Evolutionary conservation across 2,888 invertebrate genomes (phyloP), one percentile per base, ranked within the genome.

Genomic region (Odontocolon sp.): DNA sequence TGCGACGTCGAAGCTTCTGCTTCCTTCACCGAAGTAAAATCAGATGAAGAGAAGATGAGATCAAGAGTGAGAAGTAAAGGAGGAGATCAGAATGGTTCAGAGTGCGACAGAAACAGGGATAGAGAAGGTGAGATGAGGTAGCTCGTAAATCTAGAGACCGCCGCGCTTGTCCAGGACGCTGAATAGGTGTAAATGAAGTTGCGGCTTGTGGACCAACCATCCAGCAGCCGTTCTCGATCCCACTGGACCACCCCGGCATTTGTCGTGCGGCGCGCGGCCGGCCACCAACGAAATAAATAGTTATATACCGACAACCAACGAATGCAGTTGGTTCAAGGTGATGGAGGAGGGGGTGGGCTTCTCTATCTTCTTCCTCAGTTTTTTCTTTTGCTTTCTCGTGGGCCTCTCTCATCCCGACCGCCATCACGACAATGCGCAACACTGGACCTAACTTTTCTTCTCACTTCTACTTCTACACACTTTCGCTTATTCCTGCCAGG

Each of bases 161-260:
- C 80, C 82, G 81, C 80, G 78, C 80, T 81, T 80, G 78, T 75
- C 63, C 69, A 50, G 78, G 81, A 80, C 80, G 82, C 84, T 87
- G 88, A 89, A 89, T 88, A 89, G 88, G 89, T 89, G 89, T 87
- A 89, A 89, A 89, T 88, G 88, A 89, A 89, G 87, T 88, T 89
- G 87, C 86, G 87, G 86, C 84, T 84, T 76, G 78, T 70, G 78
- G 56, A 66, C 73, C 78, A 69, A 73, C 63, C 68, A 52, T 61
- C 66, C 54, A 66, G 26, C 68, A 50, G 47, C 33, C 45, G 63
- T 50, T 63, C 47, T 40, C 42, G 81, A 70, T 71, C 80, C 42
- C 61, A 33, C 16, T 61, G 80, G 87, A 87, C 87, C 87, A 87
- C 87, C 86, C 86, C 80, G 84, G 76, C 71, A 83, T 82, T 84